A percentile compares a stretch with the other conserved stretches of the same genome.
Evolutionary conservation across 2,888 invertebrate genomes (phyloP).

Genomic region (Drosophila pseudotakahashii): DNA sequence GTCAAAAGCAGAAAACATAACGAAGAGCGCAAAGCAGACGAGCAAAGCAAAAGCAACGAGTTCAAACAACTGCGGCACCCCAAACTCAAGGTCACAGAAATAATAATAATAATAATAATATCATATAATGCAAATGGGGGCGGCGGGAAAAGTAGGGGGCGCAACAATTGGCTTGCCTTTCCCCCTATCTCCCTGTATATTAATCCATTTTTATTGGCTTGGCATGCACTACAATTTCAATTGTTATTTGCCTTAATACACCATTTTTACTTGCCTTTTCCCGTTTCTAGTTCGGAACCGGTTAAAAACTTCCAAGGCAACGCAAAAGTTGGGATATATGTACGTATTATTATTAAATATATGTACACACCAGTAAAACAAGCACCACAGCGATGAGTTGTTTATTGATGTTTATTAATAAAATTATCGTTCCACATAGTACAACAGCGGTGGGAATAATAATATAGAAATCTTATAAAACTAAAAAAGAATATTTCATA

Average conservation of each 20-base stretch:
- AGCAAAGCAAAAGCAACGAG: slow-evolving; percentile 20
- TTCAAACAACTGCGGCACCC: slow-evolving; percentile 37
- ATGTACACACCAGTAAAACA: slow-evolving; percentile 27
- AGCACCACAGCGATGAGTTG: slow-evolving; percentile 23
- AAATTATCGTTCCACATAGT: slow-evolving; percentile 8
- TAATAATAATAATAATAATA: slow-evolving; percentile 36
- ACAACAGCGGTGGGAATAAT: background rate
- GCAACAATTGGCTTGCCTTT: slow-evolving; percentile 8
- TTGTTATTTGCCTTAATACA: slow-evolving; percentile 14
- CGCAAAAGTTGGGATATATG: slow-evolving; percentile 15
- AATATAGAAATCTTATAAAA: background rate
- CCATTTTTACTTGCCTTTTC: slow-evolving; percentile 1
- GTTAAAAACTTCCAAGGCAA: slow-evolving; percentile 14
- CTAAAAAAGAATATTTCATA: background rate
- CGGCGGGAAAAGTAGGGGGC: background rate
- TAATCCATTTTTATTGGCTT: slow-evolving; percentile 5
- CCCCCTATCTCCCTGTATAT: background rate
- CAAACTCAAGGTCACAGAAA: slow-evolving; percentile 42
- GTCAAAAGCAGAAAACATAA: slow-evolving; percentile 20
- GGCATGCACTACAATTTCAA: slow-evolving; percentile 10
- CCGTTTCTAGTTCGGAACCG: slow-evolving; percentile 12
- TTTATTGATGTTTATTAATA: slow-evolving; percentile 44
- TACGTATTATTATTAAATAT: slow-evolving; percentile 23
- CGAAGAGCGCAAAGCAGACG: slow-evolving; percentile 16
- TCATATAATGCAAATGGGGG: slow-evolving; percentile 17